Evolutionary conservation across 2,888 invertebrate species (phyloP).

Genomic region (Rhaphigaster nebulosa): DNA sequence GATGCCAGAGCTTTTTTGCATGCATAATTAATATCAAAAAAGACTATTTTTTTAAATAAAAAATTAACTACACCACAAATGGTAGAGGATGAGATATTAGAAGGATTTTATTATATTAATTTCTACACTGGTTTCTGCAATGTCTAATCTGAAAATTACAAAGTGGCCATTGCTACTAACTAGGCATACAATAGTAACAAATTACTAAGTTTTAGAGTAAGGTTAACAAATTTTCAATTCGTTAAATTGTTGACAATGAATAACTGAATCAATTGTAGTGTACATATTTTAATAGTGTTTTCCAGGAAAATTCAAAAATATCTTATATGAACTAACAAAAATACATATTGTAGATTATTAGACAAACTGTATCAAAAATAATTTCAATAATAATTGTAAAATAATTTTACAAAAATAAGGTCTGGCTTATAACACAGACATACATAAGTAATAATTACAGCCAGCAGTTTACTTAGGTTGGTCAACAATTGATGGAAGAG

Average conservation of each 20-base stretch:
- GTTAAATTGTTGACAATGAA: background rate
- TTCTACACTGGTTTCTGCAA: background rate
- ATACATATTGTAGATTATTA: background rate
- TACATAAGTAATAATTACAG: background rate
- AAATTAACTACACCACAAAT: background rate
- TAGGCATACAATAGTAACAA: background rate
- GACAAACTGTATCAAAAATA: background rate
- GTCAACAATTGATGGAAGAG: conserved; percentile 25
- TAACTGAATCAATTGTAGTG: background rate
- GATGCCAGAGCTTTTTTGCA: too few relatives aligned
- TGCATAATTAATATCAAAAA: too few relatives aligned
- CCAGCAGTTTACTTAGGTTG: background rate
- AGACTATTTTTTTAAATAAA: too few relatives aligned
- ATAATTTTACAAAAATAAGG: background rate
- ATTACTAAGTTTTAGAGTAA: background rate
- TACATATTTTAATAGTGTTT: background rate
- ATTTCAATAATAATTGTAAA: background rate
- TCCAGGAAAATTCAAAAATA: background rate
- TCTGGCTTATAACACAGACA: background rate
- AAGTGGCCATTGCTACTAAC: background rate
- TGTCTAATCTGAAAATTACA: background rate
- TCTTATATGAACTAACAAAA: background rate
- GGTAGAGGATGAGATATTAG: background rate
- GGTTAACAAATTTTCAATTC: background rate
- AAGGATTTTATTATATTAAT: background rate